Base-by-base conservation (phyloP, 2,797 vertebrate genomes). In the Nannoperca australis region DNA sequence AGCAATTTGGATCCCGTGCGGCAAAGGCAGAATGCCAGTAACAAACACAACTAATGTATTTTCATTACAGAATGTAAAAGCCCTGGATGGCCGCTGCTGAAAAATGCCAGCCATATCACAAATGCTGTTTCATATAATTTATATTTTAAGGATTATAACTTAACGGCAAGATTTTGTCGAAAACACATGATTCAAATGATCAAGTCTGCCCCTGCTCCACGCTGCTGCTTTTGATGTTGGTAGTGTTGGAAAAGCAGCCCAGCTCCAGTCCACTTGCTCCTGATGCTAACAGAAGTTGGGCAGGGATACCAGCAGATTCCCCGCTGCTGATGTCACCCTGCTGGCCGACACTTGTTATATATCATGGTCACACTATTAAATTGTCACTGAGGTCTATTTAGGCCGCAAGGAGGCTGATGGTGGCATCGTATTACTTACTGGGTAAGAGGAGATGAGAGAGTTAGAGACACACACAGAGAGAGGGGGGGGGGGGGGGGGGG, bases 331-430 rank as follows among this genome's bases (percentile, higher is more conserved):
- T 94, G 93, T 96, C 95, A 95, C 91, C 81, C 79, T 86, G 87
- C 92, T 87, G 91, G 93, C 91, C 91, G 92, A 94, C 91, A 94
- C 95, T 95, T 94, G 95, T 93, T 92, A 94, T 95, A 93, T 95
- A 95, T 94, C 94, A 94, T 93, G 93, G 93, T 93, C 94, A 95
- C 92, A 94, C 94, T 95, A 95, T 95, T 94, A 95, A 94, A 95
- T 95, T 95, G 93, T 95, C 91, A 89, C 91, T 85, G 83, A 82
- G 88, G 81, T 94, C 93, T 95, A 96, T 96, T 95, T 95, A 94
- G 93, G 91, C 92, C 77, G 86, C 65, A 64, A 85, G 88, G 90
- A 91, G 92, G 86, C 83, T 89, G 87, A 89, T 80, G 90, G 84
- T 70, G 81, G 94, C 86, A 88, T 95, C 86, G 30, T 73, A 82